Evolutionary conservation across 2,888 invertebrate species (phyloP), one percentile per base, ranked within the genome.

Genomic region (Agrilus cyanescens): DNA sequence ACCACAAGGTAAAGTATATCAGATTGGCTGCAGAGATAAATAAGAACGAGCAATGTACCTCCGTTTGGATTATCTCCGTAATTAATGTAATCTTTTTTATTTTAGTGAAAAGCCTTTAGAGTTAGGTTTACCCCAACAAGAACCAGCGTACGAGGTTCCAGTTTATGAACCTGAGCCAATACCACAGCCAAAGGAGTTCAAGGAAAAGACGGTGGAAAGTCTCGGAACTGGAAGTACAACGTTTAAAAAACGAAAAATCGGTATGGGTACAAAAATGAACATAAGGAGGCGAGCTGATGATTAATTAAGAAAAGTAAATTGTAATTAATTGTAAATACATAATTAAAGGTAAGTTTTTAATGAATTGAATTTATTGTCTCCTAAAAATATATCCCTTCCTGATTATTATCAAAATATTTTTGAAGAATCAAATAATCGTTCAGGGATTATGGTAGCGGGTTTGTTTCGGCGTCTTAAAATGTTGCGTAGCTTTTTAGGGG

Each of bases 171-270:
- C 69, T 0, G 71, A 75, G 39, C 62, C 71, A 32, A 68, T 71
- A 44, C 69, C 72, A 1, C 63, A 69, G 33, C 67, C 67, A 33
- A 67, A 63, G 37, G 69, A 69, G 50, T 82, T 82, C 54, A 74
- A 73, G 52, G 80, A 82, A 55, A 80, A 75, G 57, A 72, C 70
- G 1, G 64, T 79, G 0, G 68, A 71, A 12, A 71, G 71, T 18
- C 63, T 80, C 4, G 71, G 65, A n/a, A 54, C 50, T 32, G 54
- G 57, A 12, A 54, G 62, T 38, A 57, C 63, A 12, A 62, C 60
- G 3, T 87, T 86, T 58, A 86, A 84, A 56, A 83, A 80, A 57
- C 68, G 85, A 44, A 85, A 82, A 66, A 65, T 81, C 12, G 71
- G 69, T 46, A 52, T 54, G 12, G 69, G 68, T 45, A 57, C 61